Conservation (phyloP, 2,113 vertebrate species). For the Pitta sordida region DNA sequence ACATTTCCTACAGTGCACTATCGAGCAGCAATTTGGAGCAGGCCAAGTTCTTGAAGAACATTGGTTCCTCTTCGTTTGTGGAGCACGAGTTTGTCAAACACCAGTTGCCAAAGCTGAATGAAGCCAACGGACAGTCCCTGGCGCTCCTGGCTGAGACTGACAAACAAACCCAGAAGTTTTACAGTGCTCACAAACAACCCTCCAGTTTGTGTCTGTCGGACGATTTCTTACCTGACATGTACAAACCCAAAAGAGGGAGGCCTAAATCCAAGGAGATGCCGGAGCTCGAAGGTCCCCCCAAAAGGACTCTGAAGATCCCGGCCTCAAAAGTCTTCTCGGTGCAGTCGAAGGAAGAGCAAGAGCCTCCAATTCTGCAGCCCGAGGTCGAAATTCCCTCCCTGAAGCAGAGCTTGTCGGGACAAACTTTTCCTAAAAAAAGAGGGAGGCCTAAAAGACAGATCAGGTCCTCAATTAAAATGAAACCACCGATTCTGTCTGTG, state of each 20-base stretch:
- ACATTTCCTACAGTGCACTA: constrained; percentile 63
- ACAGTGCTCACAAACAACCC: constrained; percentile 67
- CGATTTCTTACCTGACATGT: constrained; percentile 71
- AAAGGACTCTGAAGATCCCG: constrained; percentile 83
- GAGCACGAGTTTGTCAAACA: constrained; percentile 74
- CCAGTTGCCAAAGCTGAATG: constrained; percentile 75
- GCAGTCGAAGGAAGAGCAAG: constrained; percentile 89
- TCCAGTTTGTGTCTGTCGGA: constrained; percentile 67
- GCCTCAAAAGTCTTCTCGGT: constrained; percentile 91
- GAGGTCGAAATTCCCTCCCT: constrained; percentile 84
- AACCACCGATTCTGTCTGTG: constrained; percentile 74
- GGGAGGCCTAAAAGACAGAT: constrained; percentile 88
- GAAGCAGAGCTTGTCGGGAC: constrained; percentile 71
- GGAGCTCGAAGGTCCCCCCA: constrained; percentile 84
- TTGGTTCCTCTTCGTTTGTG: constrained; percentile 62
- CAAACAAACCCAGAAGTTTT: constrained; percentile 71
- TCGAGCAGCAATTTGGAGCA: constrained; percentile 67
- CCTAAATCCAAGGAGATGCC: constrained; percentile 93
- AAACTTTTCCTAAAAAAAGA: constrained; percentile 84
- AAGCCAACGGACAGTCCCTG: constrained; percentile 59
- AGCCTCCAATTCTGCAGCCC: constrained; percentile 92
- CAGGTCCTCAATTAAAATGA: constrained; percentile 79
- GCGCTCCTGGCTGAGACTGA: constrained; percentile 66
- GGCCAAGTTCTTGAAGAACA: constrained; percentile 70
- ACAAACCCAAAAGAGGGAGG: constrained; percentile 84